Evolutionary conservation across 1,140 invertebrate genomes (phyloP), one percentile per base, ranked within the genome.

Genomic region (Pogonomyrmex californicus): DNA sequence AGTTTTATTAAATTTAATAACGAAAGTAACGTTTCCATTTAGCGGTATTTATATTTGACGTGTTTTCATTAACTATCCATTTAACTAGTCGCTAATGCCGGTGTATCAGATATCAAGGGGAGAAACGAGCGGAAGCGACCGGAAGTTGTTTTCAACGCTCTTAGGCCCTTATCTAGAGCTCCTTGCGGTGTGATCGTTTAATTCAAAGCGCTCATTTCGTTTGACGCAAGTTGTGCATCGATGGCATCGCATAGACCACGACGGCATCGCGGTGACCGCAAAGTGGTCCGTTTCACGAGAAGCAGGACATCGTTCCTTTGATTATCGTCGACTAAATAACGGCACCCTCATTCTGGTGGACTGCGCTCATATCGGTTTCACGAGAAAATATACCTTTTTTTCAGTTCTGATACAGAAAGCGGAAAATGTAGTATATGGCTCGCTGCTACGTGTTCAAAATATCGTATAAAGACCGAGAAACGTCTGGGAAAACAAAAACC

Each of bases 271-370:
- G 23, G 23, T 23, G 71, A 76, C 90, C 82, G 86, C 88, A 89
- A 90, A 88, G 90, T 49, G 82, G 62, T 83, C 49, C 38, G 77
- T 83, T 63, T 85, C 62, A 51, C 36, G 58, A 65, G 75, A 10
- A 76, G 30, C 30, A 49, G 71, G 47, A 79, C 58, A 49, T 63
- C 62, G 54, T 68, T 56, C 12, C 62, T 81, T 66, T 82, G 54
- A 76, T 58, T 68, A 71, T 81, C 71, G 77, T 82, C 76, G 76
- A 88, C 86, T 93, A 94, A 94, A 94, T 94, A 94, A 93, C 92
- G 93, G 93, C 82, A 82, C 93, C 92, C 85, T 88, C 89, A 92
- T 92, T 54, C 75, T 23, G 23, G 30, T 56, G 33, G 23, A 47
- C 41, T 30, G 6, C 41, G 30, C 49, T 81, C 23, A 33, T 62